Evolutionary conservation across 2,797 vertebrate species (phyloP), one percentile per base, ranked within the genome.

Genomic region (Oryzias sinensis): DNA sequence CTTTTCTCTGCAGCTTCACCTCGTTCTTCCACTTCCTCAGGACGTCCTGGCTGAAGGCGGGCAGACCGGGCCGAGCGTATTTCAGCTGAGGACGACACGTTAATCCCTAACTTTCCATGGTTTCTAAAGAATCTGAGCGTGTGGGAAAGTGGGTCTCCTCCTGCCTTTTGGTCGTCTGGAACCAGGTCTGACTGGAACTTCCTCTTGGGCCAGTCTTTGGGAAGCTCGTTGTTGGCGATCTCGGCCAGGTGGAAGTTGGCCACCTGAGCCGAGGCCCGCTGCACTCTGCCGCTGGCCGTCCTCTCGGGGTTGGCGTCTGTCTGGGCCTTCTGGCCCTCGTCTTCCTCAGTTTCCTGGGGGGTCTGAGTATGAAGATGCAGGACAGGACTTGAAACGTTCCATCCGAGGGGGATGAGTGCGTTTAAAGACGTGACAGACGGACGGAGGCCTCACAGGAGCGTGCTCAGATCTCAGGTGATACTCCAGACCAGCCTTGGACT

Each of bases 381-480:
- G 18, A 49, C 24, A 16, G 15, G n/a, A 42, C 27, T 6, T 18
- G 44, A 8, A 47, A 11, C 5, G 14, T 27, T 24, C 16, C 2
- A 16, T 43, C n/a, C 22, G 33, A 63, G 15, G 5, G 27, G 14
- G 41, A 27, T 27, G 27, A 27, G 27, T 27, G 27, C 27, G 5
- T 43, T 37, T 46, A 44, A 15, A 22, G 2, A 16, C 56, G 6
- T 5, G 43, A 43, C 18, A 6, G 42, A 55, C 1, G 20, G 42
- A 18, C 8, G 7, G 1, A 0, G 0, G 73, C 91, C 94, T 95
- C 81, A 96, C 95, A 11, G 94, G 93, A 5, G 91, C 89, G 0
- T 98, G 96, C 79, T 98, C 95, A 5, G 95, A 94, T 64, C 93
- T 94, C 24, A 97, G 90, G 72, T 98, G 96, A 80, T 98, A 98